Conservation (phyloP, 92 coral and sea anemone genomes). For the Porites lobata region DNA sequence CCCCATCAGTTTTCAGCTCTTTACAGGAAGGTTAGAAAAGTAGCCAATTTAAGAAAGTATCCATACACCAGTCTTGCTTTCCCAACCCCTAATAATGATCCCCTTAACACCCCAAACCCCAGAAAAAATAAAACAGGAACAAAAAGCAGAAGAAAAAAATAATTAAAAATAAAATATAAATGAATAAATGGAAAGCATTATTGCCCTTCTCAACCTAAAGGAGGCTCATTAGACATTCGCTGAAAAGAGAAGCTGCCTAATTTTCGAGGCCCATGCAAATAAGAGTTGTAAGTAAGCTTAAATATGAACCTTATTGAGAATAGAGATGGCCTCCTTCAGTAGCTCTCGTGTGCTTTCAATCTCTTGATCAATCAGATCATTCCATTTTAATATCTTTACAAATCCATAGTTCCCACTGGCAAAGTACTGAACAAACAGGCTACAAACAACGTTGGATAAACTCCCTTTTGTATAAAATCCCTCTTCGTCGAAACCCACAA, state of each 20-base stretch:
- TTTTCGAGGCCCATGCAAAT: not conserved
- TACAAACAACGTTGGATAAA: not conserved
- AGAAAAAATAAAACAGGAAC: not conserved
- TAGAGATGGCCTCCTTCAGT: constrained; percentile 17
- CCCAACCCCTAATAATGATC: no score
- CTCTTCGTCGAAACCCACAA: constrained; percentile 1
- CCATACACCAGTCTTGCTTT: no score
- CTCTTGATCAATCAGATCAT: not conserved
- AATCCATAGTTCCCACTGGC: constrained; percentile 30
- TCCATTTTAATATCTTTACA: not conserved
- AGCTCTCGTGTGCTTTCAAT: not conserved
- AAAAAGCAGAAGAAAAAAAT: no score
- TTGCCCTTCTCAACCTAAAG: no score
- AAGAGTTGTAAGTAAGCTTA: not conserved
- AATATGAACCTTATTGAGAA: constrained; percentile 14
- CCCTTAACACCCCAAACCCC: no score
- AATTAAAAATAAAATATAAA: no score
- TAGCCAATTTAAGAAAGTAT: no score
- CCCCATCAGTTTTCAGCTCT: no score
- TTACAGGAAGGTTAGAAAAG: no score
- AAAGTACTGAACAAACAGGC: constrained; percentile 22
- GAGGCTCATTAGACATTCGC: no score
- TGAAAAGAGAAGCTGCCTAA: no score
- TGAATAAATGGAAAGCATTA: no score
- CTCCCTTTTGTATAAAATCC: not conserved